Evolutionary conservation across 2,113 vertebrate genomes (phyloP).

Genomic region (Cranoglanis bouderius): DNA sequence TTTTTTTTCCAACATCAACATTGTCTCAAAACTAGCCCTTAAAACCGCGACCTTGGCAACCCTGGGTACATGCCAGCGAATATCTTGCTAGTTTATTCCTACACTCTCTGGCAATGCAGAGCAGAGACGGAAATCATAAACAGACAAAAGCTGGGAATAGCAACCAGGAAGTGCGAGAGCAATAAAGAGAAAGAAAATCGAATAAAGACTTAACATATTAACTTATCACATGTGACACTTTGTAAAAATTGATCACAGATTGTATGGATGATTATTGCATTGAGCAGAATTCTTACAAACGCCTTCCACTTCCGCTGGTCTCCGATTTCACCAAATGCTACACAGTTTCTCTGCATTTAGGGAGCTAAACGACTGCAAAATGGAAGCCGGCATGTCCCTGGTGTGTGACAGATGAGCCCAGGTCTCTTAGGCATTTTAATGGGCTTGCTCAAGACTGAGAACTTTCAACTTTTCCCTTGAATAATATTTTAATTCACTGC

Average conservation of each 20-base stretch:
- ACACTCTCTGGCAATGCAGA: not conserved
- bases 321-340: constrained; percentile 32
- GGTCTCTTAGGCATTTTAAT: constrained; percentile 30
- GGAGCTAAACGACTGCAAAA: constrained; percentile 30
- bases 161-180: not conserved
- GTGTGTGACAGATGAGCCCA: constrained; percentile 25
- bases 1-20: not conserved
- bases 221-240: not conserved
- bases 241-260: not conserved
- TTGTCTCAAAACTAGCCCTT: not conserved
- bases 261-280: not conserved
- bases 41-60: not conserved
- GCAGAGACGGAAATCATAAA: constrained; percentile 16
- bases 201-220: not conserved
- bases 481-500: constrained; percentile 23
- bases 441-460: not conserved
- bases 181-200: constrained; percentile 18
- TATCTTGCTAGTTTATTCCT: constrained; percentile 6
- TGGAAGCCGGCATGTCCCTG: constrained; percentile 26
- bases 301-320: constrained; percentile 8
- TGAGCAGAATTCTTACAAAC: constrained; percentile 39
- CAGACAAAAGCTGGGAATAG: constrained; percentile 1
- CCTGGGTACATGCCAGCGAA: not conserved
- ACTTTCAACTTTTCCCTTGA: constrained; percentile 8
- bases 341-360: constrained; percentile 24